phyloP scores from a whole-genome alignment of 1,140 invertebrate genomes.

The Goniozus legneri region DNA sequence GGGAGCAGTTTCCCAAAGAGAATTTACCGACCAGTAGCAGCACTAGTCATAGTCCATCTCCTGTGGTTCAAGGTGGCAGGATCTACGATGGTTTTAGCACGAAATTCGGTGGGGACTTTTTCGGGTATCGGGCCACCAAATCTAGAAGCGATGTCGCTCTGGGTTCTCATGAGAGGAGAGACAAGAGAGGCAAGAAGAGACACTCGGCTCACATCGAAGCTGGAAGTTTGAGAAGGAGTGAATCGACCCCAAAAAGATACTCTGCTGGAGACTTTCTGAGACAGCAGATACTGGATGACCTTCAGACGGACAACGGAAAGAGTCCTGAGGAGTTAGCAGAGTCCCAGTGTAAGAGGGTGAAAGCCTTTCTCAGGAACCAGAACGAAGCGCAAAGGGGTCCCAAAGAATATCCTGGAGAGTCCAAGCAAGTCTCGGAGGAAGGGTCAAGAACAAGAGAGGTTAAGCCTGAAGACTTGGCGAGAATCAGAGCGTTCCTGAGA shows the following conservation, averaged over 20 bases:
- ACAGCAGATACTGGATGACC: slow-evolving; percentile 36
- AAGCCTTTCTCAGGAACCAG: slow-evolving; percentile 27
- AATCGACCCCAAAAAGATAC: slow-evolving; percentile 21
- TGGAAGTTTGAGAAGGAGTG: background rate
- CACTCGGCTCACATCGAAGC: slow-evolving; percentile 13
- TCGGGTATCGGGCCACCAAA: slow-evolving; percentile 31
- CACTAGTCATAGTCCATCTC: background rate
- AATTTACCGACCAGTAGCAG: background rate
- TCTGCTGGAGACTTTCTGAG: slow-evolving; percentile 35
- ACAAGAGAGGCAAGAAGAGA: slow-evolving; percentile 14
- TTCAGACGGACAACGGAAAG: slow-evolving; percentile 17
- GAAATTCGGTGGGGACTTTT: slow-evolving; percentile 28
- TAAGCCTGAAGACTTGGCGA: slow-evolving; percentile 24
- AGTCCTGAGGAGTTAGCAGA: slow-evolving; percentile 24
- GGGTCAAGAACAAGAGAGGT: slow-evolving; percentile 8
- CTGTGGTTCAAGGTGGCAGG: slow-evolving; percentile 20
- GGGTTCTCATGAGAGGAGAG: slow-evolving; percentile 1
- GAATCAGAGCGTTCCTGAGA: slow-evolving; percentile 27
- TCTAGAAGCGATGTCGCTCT: slow-evolving; percentile 36
- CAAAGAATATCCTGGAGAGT: background rate
- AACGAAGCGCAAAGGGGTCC: slow-evolving; percentile 16
- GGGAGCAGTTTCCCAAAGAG: slow-evolving; percentile 30
- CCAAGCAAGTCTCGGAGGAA: too few relatives aligned
- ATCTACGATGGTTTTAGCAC: slow-evolving; percentile 41
- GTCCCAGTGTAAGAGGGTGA: slow-evolving; percentile 30